phyloP scores from a whole-genome alignment of 2,888 invertebrate genomes.

The Callyntrura guangdongensis region DNA sequence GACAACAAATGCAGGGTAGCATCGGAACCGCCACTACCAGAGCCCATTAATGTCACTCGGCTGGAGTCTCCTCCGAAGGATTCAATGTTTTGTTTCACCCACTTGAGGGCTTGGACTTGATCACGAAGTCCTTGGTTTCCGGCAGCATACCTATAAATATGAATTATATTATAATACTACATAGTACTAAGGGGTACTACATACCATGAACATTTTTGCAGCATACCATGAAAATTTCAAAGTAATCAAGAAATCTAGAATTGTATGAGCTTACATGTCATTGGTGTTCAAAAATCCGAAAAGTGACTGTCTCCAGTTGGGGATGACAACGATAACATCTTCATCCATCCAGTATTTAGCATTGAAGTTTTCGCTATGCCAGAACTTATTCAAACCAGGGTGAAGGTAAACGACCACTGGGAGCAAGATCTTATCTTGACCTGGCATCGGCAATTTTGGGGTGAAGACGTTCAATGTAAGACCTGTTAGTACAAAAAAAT shows the following conservation, averaged over 20 bases:
- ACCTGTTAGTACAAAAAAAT: background rate
- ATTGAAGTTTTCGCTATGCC: slow-evolving; percentile 52
- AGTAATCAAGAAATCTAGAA: no score
- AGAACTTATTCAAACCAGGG: slow-evolving; percentile 67
- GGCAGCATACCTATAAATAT: slow-evolving; percentile 53
- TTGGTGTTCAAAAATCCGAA: slow-evolving; percentile 67
- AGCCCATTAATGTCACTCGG: slow-evolving; percentile 69
- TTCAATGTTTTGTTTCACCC: slow-evolving; percentile 79
- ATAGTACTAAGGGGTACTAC: no score
- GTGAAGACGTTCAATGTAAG: slow-evolving; percentile 80
- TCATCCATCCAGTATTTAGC: slow-evolving; percentile 81
- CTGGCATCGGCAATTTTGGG: slow-evolving; percentile 76
- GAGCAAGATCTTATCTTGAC: slow-evolving; percentile 74
- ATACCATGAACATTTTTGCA: no score
- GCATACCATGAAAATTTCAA: no score
- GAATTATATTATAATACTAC: no score
- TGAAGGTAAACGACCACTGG: slow-evolving; percentile 82
- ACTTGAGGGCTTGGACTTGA: slow-evolving; percentile 70
- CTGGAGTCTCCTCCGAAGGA: slow-evolving; percentile 67
- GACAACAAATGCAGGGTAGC: slow-evolving; percentile 65
- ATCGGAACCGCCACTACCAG: slow-evolving; percentile 63
- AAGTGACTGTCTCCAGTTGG: slow-evolving; percentile 61
- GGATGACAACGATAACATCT: slow-evolving; percentile 76
- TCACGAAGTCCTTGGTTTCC: slow-evolving; percentile 77
- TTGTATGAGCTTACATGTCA: slow-evolving; percentile 14